Evolutionary conservation across 2,888 invertebrate genomes (phyloP), one percentile per base, ranked within the genome.

Genomic region (Hoplodrina ambigua): DNA sequence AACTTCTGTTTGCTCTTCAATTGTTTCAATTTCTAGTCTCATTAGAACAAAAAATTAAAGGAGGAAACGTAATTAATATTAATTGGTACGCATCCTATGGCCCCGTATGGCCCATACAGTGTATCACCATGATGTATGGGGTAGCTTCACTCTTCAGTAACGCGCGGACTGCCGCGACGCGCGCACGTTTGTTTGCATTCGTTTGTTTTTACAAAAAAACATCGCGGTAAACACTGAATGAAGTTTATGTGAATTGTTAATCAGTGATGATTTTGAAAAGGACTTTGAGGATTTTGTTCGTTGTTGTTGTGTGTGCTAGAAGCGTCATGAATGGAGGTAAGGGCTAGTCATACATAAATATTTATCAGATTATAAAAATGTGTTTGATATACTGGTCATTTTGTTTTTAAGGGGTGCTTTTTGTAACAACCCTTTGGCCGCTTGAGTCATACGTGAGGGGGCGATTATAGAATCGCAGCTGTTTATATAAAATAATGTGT

Each of bases 241-340:
- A 85, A 83, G 81, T 83, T 78, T 64, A 53, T 56, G 79, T 77
- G 75, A 69, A 67, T 63, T 44, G 37, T 49, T 10, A 59, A 62
- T 61, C 79, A 90, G 93, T 94, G 90, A 94, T 94, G 94, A 90
- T 90, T 89, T 85, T 90, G 72, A 88, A 88, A 83, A 87, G 89
- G 87, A 88, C 86, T 79, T 88, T 90, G 78, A 81, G 90, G 72
- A 87, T 92, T 78, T 84, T 89, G 64, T 83, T 93, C 73, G 78
- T 92, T 78, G 78, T 92, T 78, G 80, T 91, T 70, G 87, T 92
- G 81, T 85, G 87, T 58, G 76, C 90, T 57, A 91, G 91, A 74
- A 90, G 86, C 83, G 92, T 94, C 46, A 89, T 86, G 77, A 94
- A 94, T 89, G 93, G 93, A 86, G 94, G 95, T 94, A 78, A 90